These are phyloP conservation scores for Rhynchonycteris naso DNA, from an alignment of 2,797 vertebrate species.

Conservation along the genomic window DNA sequence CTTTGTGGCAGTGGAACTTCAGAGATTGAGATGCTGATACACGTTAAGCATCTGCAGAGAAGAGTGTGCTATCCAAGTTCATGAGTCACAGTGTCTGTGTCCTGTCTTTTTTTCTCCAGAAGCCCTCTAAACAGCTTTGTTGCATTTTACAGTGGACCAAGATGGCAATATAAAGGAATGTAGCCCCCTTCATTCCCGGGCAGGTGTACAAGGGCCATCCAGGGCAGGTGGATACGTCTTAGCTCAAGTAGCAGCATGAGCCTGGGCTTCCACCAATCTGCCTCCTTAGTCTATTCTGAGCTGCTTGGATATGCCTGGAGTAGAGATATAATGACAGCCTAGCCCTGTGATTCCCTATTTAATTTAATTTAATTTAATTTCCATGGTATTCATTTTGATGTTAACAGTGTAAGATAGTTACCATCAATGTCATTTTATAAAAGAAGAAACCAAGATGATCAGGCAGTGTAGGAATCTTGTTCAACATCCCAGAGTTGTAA, in stretches of 20 bases:
- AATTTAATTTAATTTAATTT: neutral
- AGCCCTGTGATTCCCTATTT: neutral
- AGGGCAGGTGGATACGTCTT: neutral
- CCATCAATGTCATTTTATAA: neutral
- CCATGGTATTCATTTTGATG: neutral
- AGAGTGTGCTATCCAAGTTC: rapidly evolving
- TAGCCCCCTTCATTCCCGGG: neutral
- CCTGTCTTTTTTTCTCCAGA: neutral
- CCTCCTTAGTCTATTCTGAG: neutral
- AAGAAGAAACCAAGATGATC: neutral
- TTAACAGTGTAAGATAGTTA: neutral
- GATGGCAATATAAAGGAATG: neutral
- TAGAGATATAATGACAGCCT: neutral
- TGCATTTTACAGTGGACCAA: neutral
- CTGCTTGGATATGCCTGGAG: neutral
- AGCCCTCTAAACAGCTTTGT: neutral
- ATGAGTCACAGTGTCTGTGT: rapidly evolving
- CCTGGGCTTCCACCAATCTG: neutral
- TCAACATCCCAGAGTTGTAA: neutral
- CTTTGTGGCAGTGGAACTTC: neutral
- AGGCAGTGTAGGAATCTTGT: neutral
- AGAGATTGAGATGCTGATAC: neutral
- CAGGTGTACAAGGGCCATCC: neutral
- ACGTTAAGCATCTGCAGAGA: neutral
- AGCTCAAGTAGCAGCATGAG: neutral